These are phyloP conservation scores for Suricata suricatta DNA, from an alignment of 2,113 vertebrate genomes.

Conservation along the genomic window DNA sequence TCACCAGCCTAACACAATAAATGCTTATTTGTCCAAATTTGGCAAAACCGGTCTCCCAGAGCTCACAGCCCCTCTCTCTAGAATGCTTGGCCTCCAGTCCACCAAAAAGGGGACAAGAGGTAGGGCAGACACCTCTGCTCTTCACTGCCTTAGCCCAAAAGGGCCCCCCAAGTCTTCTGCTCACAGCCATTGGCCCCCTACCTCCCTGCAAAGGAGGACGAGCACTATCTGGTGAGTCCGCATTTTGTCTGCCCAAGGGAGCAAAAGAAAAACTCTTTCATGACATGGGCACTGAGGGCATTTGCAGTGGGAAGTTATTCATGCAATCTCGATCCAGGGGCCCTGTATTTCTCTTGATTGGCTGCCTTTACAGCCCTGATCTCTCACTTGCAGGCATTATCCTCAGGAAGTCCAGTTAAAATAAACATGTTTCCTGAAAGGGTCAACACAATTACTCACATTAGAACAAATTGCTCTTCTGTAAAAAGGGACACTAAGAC, in stretches of 20 bases:
- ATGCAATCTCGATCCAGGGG: background rate
- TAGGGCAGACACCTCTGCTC: background rate
- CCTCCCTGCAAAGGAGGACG: background rate
- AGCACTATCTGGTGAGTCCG: background rate
- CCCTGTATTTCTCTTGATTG: background rate
- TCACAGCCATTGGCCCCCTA: background rate
- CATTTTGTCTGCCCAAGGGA: background rate
- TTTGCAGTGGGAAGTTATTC: background rate
- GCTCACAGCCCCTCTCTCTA: background rate
- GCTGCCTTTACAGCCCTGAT: too few species aligned
- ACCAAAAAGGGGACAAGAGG: background rate
- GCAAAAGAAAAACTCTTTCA: background rate
- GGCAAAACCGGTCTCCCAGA: background rate
- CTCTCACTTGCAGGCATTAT: too few species aligned
- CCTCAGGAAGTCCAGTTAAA: background rate
- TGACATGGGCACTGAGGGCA: accelerated
- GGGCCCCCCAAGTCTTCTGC: too few species aligned
- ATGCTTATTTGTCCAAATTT: background rate
- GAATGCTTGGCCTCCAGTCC: background rate
- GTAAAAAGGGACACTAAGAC: background rate
- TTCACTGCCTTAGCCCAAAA: background rate
- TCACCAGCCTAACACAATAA: background rate
- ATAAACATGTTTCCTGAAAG: background rate
- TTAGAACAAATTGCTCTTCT: background rate
- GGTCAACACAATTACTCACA: background rate